These are phyloP conservation scores for Petrocephalus microphthalmus DNA, from an alignment of 2,113 vertebrate genomes.

Conservation along the genomic window DNA sequence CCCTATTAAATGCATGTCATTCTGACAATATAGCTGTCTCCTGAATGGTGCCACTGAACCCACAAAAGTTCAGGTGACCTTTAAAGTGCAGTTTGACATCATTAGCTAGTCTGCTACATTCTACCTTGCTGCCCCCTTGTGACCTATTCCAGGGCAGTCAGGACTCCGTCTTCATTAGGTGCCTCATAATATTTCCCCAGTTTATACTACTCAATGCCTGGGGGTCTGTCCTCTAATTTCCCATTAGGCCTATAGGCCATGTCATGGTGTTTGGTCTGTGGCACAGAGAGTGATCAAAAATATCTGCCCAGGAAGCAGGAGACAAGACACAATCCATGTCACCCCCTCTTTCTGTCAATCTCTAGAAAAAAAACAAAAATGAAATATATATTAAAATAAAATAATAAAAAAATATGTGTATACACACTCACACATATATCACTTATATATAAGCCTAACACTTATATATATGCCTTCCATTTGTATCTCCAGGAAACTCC, in stretches of 20 bases:
- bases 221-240: slow-evolving; percentile 63
- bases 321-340: slow-evolving; percentile 53
- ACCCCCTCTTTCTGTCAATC: slow-evolving; percentile 30
- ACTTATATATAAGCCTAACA: too few species aligned
- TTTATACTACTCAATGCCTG: slow-evolving; percentile 54
- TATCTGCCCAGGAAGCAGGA: slow-evolving; percentile 68
- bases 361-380: neutral
- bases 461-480: neutral
- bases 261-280: slow-evolving; percentile 66
- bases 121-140: slow-evolving; percentile 18
- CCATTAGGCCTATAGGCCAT: slow-evolving; percentile 60
- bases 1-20: slow-evolving; percentile 25
- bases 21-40: slow-evolving; percentile 26
- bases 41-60: slow-evolving; percentile 21
- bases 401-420: neutral
- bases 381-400: too few species aligned
- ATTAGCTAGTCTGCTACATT: slow-evolving; percentile 33
- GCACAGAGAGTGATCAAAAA: slow-evolving; percentile 74
- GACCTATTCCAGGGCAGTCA: slow-evolving; percentile 42
- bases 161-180: slow-evolving; percentile 50
- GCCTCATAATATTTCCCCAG: slow-evolving; percentile 46
- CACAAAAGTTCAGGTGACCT: slow-evolving; percentile 39
- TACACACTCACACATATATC: too few species aligned
- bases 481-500: slow-evolving; percentile 61
- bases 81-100: slow-evolving; percentile 48